Base-by-base conservation (phyloP, 1,140 invertebrate species). In the Augochlora pura region DNA sequence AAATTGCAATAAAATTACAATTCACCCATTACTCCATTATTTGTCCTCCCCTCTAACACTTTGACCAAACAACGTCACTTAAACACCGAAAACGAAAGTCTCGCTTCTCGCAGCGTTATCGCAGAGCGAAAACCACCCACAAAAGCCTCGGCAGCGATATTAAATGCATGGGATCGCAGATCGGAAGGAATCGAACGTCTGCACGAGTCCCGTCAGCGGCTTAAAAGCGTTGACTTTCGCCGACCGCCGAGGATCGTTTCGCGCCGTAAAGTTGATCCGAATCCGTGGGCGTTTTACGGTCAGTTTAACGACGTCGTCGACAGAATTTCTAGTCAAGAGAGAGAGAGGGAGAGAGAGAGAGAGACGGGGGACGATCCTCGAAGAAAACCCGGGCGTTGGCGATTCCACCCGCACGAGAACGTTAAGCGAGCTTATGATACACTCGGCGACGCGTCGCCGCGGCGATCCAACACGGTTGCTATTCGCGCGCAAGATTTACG, bases 291-390 rank as follows among this genome's bases (percentile, higher is more conserved):
- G 57, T 78, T 82, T 83, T 83, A 83, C n/a, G 49, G 52, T 5
- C 63, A 27, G 21, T 83, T 83, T 78, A 83, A 83, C 81, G 74
- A 78, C 39, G 68, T 57, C 82, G 80, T 83, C 73, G 68, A 70
- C 57, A 67, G 66, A 82, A 76, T 77, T 68, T 69, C 73, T 59
- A 78, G 67, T 42, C 23, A 64, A 49, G 46, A 46, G 38, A 64
- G 71, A 67, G n/a, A n/a, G n/a, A n/a, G n/a, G n/a, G n/a, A n/a
- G n/a, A n/a, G n/a, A n/a, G n/a, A 27, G 39, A 38, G 7, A 23
- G 10, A 21, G 9, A 25, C 27, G 27, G n/a, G n/a, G n/a, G n/a
- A n/a, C 54, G 54, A 63, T 38, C 60, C 9, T 46, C 12, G 39
- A 66, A 2, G 38, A 46, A 32, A 57, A 4, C 32, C 65, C 63